phyloP scores from a whole-genome alignment of 1,140 invertebrate species.

The Sarcophaga bullata region DNA sequence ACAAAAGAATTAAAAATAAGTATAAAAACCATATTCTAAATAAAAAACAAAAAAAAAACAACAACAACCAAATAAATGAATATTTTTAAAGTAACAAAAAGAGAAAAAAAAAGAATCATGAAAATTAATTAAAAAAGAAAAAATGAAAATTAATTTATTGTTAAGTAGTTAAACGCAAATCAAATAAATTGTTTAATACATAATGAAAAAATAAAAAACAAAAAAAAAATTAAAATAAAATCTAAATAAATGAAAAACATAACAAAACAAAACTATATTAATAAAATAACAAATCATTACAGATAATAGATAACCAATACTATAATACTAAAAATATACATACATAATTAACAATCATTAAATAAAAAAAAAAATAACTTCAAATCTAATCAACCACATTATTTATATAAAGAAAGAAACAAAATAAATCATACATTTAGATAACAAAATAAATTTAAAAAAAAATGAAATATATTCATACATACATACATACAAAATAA shows the following conservation, averaged over 20 bases:
- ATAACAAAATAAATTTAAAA: background rate
- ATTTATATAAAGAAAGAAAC: slow-evolving; percentile 1
- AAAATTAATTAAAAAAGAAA: background rate
- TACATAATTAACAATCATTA: slow-evolving; percentile 30
- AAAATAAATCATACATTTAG: background rate
- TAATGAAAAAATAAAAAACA: background rate
- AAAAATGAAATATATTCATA: background rate
- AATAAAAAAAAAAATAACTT: background rate
- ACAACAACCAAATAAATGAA: slow-evolving; percentile 23
- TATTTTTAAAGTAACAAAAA: slow-evolving; percentile 31
- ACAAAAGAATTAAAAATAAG: slow-evolving; percentile 17
- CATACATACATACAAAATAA: background rate
- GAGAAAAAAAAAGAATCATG: slow-evolving; percentile 14
- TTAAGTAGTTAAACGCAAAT: slow-evolving; percentile 39
- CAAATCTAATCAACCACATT: background rate
- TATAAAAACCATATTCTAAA: slow-evolving; percentile 30
- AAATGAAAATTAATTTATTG: slow-evolving; percentile 29
- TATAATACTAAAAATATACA: background rate
- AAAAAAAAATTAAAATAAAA: background rate
- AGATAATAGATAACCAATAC: background rate
- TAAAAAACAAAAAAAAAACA: slow-evolving; percentile 19
- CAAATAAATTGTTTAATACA: slow-evolving; percentile 25
- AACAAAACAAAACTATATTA: slow-evolving; percentile 2
- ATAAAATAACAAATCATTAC: no score
- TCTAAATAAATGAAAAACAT: background rate